phyloP scores from a whole-genome alignment of 2,797 vertebrate species.

The Catharus ustulatus region DNA sequence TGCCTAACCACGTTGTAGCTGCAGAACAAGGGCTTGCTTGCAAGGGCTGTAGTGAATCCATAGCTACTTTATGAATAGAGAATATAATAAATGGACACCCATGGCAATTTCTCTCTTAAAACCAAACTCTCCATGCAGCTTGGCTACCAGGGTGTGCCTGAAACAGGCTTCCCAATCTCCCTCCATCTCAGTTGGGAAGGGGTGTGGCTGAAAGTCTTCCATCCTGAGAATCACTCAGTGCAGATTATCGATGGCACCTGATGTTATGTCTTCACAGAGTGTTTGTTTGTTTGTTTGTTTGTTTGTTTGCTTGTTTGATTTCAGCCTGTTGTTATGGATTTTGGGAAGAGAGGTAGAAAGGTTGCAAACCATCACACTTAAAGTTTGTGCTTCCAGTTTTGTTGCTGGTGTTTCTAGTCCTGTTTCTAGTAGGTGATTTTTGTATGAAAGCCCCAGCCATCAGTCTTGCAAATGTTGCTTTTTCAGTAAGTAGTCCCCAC shows the following conservation, averaged over 20 bases:
- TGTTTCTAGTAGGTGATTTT: background rate
- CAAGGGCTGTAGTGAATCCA: background rate
- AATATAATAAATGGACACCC: background rate
- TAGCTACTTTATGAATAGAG: background rate
- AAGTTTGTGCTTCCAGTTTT: background rate
- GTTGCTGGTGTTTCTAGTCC: slow-evolving; percentile 39
- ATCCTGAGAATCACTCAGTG: background rate
- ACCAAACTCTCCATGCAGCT: background rate
- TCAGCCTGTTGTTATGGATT: background rate
- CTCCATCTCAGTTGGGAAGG: rapidly evolving
- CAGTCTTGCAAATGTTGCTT: slow-evolving; percentile 55
- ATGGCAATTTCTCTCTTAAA: background rate
- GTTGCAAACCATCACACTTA: background rate
- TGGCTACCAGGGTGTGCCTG: background rate
- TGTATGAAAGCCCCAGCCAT: background rate
- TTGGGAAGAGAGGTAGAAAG: background rate
- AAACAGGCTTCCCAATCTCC: background rate
- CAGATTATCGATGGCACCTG: background rate
- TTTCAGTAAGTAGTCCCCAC: slow-evolving; percentile 15
- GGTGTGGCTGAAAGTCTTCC: background rate
- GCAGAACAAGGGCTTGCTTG: background rate
- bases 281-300: background rate
- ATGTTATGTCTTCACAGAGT: slow-evolving; percentile 3
- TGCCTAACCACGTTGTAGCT: background rate
- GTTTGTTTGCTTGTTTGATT: background rate